A percentile compares a stretch with the other conserved stretches of the same genome.
These are phyloP conservation scores for Urocynchramus pylzowi DNA, from an alignment of 2,113 vertebrate genomes.

Conservation along the genomic window DNA sequence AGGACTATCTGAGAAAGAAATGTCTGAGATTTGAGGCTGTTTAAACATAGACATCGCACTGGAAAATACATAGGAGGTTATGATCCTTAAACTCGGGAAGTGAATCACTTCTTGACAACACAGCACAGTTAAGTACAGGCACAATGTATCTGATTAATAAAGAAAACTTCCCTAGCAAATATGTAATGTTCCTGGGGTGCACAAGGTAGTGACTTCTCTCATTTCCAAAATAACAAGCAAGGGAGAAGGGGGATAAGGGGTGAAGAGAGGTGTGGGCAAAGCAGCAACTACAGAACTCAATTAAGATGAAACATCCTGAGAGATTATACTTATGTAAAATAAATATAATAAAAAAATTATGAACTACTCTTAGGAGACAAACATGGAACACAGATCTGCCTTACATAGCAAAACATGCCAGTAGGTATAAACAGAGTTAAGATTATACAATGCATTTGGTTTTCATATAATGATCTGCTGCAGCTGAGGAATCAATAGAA, in stretches of 20 bases:
- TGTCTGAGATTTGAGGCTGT: not conserved
- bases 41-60: not conserved
- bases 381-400: not conserved
- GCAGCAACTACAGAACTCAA: not conserved
- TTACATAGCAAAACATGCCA: not conserved
- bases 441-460: not conserved
- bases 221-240: not conserved
- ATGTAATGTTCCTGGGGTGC: not conserved
- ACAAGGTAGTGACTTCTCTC: not conserved
- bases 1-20: not conserved
- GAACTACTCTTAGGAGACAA: not conserved
- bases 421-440: not conserved
- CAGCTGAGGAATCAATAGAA: not conserved
- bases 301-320: not conserved
- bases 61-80: not conserved
- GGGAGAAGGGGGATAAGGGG: accelerated
- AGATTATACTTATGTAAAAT: not conserved
- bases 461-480: not conserved
- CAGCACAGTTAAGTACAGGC: not conserved
- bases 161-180: not conserved
- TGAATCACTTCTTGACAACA: no score
- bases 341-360: not conserved
- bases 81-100: not conserved
- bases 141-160: not conserved
- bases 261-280: accelerated